Evolutionary conservation across 2,888 invertebrate genomes (phyloP), one percentile per base, ranked within the genome.

Genomic region (Clivina fossor): DNA sequence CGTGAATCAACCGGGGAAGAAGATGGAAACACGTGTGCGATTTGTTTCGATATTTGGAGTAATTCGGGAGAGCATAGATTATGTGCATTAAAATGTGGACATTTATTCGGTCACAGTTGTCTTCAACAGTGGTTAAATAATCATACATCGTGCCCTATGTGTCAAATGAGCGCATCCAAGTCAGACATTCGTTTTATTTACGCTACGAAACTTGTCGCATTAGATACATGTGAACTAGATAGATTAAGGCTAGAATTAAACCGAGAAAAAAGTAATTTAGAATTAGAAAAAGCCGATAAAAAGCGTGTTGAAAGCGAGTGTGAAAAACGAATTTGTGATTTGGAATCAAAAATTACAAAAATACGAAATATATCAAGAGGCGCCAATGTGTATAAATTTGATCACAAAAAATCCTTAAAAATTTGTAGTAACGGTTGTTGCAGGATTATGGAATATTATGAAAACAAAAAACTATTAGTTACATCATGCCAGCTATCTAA

Each of bases 11-110:
- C n/a, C n/a, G n/a, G n/a, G n/a, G 83, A 83, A 1, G 81, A 82
- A 37, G 86, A 87, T 41, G 88, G 86, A 0, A 80, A 83, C 65
- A 79, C 80, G 0, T 96, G 96, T 65, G 84, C 93, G 0, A 94
- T 96, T 61, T 96, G 96, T 68, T 78, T 93, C 60, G 95, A 95
- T 51, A 74, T 80, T 2, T 96, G 93, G 91, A 89, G 88, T 2
- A 91, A 86, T 69, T 82, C 86, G 0, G 96, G 95, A 0, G 82
- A 81, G 0, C 97, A 97, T 71, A 79, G 94, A 49, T 74, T 96
- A 2, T 87, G 88, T n/a, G 85, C 91, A 0, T 74, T 97, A 5
- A 86, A 85, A 67, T 97, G 97, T 72, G 97, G 97, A 0, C 97
- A 97, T 74, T 73, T 96, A 4, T 97, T 94, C 72, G 97, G 97